Base-by-base conservation (phyloP, 1,140 invertebrate genomes). In the Rhyzopertha dominica region DNA sequence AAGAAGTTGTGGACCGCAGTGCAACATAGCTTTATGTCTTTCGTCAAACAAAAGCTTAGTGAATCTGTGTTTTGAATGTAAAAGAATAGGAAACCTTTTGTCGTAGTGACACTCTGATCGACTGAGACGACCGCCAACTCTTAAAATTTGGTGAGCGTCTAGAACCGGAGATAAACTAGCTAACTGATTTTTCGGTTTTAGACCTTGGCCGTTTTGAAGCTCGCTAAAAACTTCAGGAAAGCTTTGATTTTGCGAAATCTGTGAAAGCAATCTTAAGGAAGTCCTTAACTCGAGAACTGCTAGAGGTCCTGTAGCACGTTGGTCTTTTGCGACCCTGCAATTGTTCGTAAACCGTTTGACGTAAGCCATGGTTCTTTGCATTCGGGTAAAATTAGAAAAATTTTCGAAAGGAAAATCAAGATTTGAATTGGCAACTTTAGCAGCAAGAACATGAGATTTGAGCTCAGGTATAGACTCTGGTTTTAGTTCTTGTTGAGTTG, bases 121-220 rank as follows among this genome's bases (percentile, higher is more conserved):
- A n/a, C n/a, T 26, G 8, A 72, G n/a, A 41, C 70, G 49, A 17
- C 70, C 66, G 2, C 69, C 68, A 0, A 72, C 65, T 5, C 67
- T 48, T 20, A 73, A 28, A 9, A 70, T 13, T 7, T 58, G 54
- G 8, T 59, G 8, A 13, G 61, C 9, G 42, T 71, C 66, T 9
- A 74, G 16, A 41, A 66, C 66, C 10, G 67, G 68, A 16, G 53
- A 58, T 10, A 71, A 49, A 30, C 40, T 53, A 31, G 26, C 12
- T 29, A 63, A 36, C 26, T 47, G 46, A 35, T 25, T 40, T 20
- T 34, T 37, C 31, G 13, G 22, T 2, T 14, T 14, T 13, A 46
- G 5, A 9, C 12, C 18, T 36, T 42, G 37, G 10, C 17, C 13
- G 9, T n/a, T 29, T 23, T 43, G 5, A 18, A 42, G 28, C 14